Conservation (phyloP, 2,888 invertebrate species). For the Unio pictorum region DNA sequence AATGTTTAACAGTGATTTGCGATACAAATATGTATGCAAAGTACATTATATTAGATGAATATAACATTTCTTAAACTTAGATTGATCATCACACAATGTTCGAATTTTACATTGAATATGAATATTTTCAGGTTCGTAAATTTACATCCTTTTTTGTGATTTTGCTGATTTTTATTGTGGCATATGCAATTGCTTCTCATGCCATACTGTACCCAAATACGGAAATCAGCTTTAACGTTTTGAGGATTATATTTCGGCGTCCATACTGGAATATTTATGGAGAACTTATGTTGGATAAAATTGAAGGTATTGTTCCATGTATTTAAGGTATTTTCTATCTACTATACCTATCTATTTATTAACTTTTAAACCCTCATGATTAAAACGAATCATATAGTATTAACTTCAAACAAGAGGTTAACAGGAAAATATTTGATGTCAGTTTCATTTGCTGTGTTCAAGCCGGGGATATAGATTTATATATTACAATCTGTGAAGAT, state of each 20-base stretch:
- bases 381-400: too few species aligned
- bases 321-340: background rate
- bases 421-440: too few species aligned
- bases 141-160: conserved; percentile 69
- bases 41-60: too few species aligned
- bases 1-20: too few species aligned
- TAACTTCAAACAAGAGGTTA: too few species aligned
- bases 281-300: conserved; percentile 70
- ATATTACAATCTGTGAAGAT: too few species aligned
- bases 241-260: conserved; percentile 64
- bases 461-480: too few species aligned
- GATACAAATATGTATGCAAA: too few species aligned
- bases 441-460: too few species aligned
- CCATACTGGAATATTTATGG: conserved; percentile 73
- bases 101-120: background rate
- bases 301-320: conserved; percentile 46
- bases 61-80: too few species aligned
- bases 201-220: conserved; percentile 69
- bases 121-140: conserved; percentile 61
- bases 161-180: conserved; percentile 67
- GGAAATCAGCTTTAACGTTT: conserved; percentile 47
- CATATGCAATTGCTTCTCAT: conserved; percentile 69
- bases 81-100: background rate
- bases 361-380: too few species aligned
- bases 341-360: too few species aligned